Base-by-base conservation (phyloP, 1,140 invertebrate species). In the Thrips palmi region DNA sequence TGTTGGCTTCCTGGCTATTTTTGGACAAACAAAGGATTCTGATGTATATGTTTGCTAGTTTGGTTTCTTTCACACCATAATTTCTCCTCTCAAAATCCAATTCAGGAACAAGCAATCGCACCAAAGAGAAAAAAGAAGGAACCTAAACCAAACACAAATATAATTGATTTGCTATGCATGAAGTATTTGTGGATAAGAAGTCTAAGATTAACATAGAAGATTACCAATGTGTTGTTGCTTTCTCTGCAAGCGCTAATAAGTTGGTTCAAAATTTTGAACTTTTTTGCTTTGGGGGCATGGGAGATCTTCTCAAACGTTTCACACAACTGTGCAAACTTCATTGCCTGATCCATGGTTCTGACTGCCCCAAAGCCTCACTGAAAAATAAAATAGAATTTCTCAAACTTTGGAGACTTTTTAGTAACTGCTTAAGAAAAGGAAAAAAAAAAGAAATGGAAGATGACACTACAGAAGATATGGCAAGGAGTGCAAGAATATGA, bases 91-190 rank as follows among this genome's bases (percentile, higher is more conserved):
- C 60, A 40, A 66, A 62, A 45, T 82, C 84, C 8, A 70, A 53
- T 27, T 65, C 54, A 5, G 82, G 79, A 4, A 88, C 47, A 6
- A 88, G 52, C 11, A 86, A 57, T 44, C 84, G 60, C 41, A 87
- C 52, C 5, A 77, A 59, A 17, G 74, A 64, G 59, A 70, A 84
- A 34, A 84, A 67, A 34, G 68, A 75, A 29, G 54, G 52, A 24
- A 57, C 48, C 52, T 61, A 41, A 20, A 51, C 44, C 44, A 41
- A 42, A 40, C n/a, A n/a, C n/a, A n/a, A n/a, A n/a, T n/a, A n/a
- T n/a, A n/a, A n/a, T n/a, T n/a, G n/a, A n/a, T n/a, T n/a, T n/a
- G n/a, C n/a, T n/a, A n/a, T n/a, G n/a, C n/a, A n/a, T n/a, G n/a
- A n/a, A n/a, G n/a, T n/a, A n/a, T n/a, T n/a, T n/a, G n/a, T n/a